Conservation (phyloP, 2,888 invertebrate species). For the Orthonevra nobilis region DNA sequence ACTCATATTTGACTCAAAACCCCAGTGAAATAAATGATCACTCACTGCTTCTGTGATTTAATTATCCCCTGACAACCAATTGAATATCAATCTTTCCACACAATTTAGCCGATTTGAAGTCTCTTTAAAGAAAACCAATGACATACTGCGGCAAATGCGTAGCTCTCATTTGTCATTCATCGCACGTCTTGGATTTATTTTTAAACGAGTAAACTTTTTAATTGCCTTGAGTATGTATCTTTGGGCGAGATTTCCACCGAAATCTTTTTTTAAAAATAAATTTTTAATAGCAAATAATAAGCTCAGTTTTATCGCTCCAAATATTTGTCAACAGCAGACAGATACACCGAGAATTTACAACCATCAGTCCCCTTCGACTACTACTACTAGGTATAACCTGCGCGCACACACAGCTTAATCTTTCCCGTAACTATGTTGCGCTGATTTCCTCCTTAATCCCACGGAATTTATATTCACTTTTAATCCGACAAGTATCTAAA, state of each 20-base stretch:
- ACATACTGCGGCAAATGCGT: constrained; percentile 1
- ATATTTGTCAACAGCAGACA: constrained; percentile 31
- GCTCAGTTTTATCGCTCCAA: constrained; percentile 22
- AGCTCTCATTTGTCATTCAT: constrained; percentile 9
- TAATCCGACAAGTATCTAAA: constrained; percentile 50
- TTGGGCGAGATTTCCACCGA: not conserved
- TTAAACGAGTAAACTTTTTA: not conserved
- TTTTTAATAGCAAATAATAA: constrained; percentile 14
- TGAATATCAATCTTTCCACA: constrained; percentile 4
- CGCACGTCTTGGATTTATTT: not conserved
- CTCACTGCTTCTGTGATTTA: too few species aligned
- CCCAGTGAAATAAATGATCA: too few species aligned
- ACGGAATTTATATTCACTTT: constrained; percentile 11
- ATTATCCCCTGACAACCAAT: constrained; percentile 11
- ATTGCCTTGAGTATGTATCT: not conserved
- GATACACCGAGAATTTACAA: constrained; percentile 22
- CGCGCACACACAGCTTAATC: too few species aligned
- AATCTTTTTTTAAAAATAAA: not conserved
- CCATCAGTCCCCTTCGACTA: constrained; percentile 3
- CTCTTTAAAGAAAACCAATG: constrained; percentile 13
- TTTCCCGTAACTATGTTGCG: constrained; percentile 50
- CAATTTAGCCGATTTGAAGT: constrained; percentile 19
- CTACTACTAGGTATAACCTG: too few species aligned
- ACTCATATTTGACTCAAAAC: too few species aligned
- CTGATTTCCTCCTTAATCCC: constrained; percentile 25